phyloP scores from a whole-genome alignment of 1,140 invertebrate genomes.

The Drosophila sp. region DNA sequence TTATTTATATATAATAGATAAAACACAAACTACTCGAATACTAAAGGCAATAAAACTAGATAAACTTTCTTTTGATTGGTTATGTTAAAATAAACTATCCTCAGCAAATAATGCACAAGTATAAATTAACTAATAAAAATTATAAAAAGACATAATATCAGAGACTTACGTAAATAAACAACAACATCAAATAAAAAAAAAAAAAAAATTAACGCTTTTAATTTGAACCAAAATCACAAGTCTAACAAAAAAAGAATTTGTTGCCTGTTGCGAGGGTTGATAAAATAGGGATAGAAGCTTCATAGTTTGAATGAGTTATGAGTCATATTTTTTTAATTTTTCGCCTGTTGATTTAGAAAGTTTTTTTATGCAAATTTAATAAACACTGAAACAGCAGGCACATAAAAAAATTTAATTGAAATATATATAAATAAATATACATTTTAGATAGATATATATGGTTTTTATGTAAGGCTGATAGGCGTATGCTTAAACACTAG shows the following conservation, averaged over 20 bases:
- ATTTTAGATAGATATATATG: conserved; percentile 27
- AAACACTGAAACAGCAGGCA: conserved; percentile 49
- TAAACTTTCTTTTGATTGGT: conserved; percentile 9
- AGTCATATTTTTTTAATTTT: conserved; percentile 11
- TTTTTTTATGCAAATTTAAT: conserved; percentile 30
- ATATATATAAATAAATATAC: conserved; percentile 15
- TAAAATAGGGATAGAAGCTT: conserved; percentile 7
- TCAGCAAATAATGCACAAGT: conserved; percentile 22
- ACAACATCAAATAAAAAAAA: conserved; percentile 60
- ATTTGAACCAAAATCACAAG: conserved; percentile 26
- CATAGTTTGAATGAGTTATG: conserved; percentile 30
- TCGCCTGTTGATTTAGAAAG: conserved; percentile 21
- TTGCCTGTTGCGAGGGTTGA: conserved; percentile 1
- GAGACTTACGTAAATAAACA: conserved; percentile 42
- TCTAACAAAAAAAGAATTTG: conserved; percentile 16
- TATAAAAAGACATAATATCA: conserved; percentile 12
- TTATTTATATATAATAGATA: too few species aligned
- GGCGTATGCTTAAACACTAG: conserved; percentile 17
- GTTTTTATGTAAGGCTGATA: conserved; percentile 26
- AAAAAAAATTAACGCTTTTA: conserved; percentile 20
- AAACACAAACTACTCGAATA: conserved; percentile 42
- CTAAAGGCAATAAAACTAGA: conserved; percentile 44
- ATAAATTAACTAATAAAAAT: conserved; percentile 33
- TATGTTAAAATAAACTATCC: conserved; percentile 35
- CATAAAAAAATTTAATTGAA: conserved; percentile 10